Evolutionary conservation across 2,113 vertebrate genomes (phyloP).

Genomic region (Arothron firmamentum): DNA sequence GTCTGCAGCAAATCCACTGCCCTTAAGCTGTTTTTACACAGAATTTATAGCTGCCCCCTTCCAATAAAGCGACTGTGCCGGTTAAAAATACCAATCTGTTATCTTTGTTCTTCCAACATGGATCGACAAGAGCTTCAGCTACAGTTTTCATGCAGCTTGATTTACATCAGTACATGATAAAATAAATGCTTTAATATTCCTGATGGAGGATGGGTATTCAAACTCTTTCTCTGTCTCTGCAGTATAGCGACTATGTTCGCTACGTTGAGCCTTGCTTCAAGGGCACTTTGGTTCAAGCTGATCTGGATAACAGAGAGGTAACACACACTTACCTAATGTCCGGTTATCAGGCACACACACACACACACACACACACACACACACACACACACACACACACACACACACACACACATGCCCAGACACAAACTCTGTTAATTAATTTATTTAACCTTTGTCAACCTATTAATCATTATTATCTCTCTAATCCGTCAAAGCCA

Average conservation of each 20-base stretch:
- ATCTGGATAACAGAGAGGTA: constrained; percentile 95
- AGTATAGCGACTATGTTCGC: constrained; percentile 93
- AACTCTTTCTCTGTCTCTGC: constrained; percentile 24
- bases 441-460: constrained; percentile 34
- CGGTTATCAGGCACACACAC: constrained; percentile 18
- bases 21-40: constrained; percentile 46
- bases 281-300: constrained; percentile 90
- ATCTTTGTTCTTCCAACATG: background rate
- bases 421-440: constrained; percentile 33
- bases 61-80: constrained; percentile 2
- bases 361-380: constrained; percentile 6
- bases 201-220: background rate
- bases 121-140: no score
- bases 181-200: no score
- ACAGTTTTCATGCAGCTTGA: no score
- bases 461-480: constrained; percentile 28
- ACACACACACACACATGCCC: constrained; percentile 16
- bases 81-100: background rate
- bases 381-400: constrained; percentile 28
- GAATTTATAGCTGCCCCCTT: constrained; percentile 37
- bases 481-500: constrained; percentile 24
- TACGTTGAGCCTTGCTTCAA: constrained; percentile 95
- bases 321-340: constrained; percentile 29
- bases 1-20: constrained; percentile 40
- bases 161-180: no score